Evolutionary conservation across 2,888 invertebrate species (phyloP).

Genomic region (Schizotus pectinicornis): DNA sequence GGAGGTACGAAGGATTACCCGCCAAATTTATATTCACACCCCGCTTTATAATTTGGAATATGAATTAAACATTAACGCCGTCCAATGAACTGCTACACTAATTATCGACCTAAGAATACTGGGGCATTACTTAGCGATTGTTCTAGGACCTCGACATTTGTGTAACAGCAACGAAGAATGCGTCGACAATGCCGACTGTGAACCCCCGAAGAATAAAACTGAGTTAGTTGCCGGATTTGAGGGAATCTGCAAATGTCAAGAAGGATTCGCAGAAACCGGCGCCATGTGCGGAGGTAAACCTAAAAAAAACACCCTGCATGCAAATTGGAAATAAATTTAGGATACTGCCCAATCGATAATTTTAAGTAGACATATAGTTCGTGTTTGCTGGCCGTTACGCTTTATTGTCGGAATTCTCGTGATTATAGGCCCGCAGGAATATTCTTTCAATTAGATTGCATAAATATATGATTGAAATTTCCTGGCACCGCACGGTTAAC

Average conservation of each 20-base stretch:
- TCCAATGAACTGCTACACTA: slow-evolving; percentile 21
- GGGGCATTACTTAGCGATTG: slow-evolving; percentile 5
- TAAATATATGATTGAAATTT: too few species aligned
- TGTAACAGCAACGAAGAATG: slow-evolving; percentile 51
- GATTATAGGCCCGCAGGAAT: not conserved
- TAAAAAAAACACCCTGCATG: slow-evolving; percentile 8
- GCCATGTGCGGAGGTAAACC: slow-evolving; percentile 40
- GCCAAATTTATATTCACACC: slow-evolving; percentile 20
- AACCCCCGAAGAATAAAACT: slow-evolving; percentile 39
- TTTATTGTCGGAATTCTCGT: slow-evolving; percentile 4
- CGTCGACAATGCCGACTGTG: slow-evolving; percentile 51
- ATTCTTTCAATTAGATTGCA: too few species aligned
- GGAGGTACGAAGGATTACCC: slow-evolving; percentile 6
- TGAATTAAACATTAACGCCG: slow-evolving; percentile 29
- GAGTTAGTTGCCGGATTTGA: slow-evolving; percentile 26
- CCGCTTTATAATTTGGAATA: slow-evolving; percentile 14
- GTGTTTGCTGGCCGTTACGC: slow-evolving; percentile 1
- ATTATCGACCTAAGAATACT: slow-evolving; percentile 11
- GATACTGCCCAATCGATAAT: not conserved
- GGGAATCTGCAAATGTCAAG: slow-evolving; percentile 45
- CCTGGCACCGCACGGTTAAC: not conserved
- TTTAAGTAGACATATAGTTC: slow-evolving; percentile 2
- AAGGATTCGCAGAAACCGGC: slow-evolving; percentile 39
- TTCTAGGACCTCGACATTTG: slow-evolving; percentile 52
- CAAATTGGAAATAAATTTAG: slow-evolving; percentile 10